Conservation (phyloP, 1,140 invertebrate species). For the Aphelenchoides fujianensis region DNA sequence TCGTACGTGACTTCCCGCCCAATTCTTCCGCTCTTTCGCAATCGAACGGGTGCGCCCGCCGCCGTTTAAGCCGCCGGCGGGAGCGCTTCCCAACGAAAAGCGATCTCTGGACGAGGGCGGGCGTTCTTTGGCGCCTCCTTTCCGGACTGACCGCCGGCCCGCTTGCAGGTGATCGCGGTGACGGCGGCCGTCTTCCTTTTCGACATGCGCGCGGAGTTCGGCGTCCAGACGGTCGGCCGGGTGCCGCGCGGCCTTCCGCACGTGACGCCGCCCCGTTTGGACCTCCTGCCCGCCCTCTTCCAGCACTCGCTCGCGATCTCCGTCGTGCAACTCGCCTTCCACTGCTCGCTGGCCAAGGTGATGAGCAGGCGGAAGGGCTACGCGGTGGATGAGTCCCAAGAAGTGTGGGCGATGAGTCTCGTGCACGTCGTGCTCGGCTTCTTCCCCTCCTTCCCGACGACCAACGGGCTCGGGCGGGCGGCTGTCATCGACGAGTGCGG, state of each 20-base stretch:
- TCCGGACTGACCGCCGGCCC: background rate
- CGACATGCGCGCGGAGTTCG: background rate
- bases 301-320: slow-evolving; percentile 10
- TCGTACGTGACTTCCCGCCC: slow-evolving; percentile 10
- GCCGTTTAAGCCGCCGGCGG: too few relatives aligned
- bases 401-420: slow-evolving; percentile 5
- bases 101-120: background rate
- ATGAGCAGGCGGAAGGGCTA: background rate
- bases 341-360: background rate
- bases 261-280: background rate
- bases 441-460: slow-evolving; percentile 6
- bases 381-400: slow-evolving; percentile 6
- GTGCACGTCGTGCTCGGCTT: background rate
- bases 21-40: too few relatives aligned
- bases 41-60: too few relatives aligned
- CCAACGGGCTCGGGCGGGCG: slow-evolving; percentile 15
- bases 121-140: background rate
- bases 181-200: background rate
- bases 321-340: slow-evolving; percentile 9
- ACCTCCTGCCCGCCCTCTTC: background rate
- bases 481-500: slow-evolving; percentile 18
- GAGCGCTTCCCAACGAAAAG: too few relatives aligned
- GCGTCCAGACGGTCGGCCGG: background rate
- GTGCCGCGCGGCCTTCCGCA: slow-evolving; percentile 6
- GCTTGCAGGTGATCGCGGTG: slow-evolving; percentile 21